Base-by-base conservation (phyloP, 2,888 invertebrate species). In the Geophilus truncorum region DNA sequence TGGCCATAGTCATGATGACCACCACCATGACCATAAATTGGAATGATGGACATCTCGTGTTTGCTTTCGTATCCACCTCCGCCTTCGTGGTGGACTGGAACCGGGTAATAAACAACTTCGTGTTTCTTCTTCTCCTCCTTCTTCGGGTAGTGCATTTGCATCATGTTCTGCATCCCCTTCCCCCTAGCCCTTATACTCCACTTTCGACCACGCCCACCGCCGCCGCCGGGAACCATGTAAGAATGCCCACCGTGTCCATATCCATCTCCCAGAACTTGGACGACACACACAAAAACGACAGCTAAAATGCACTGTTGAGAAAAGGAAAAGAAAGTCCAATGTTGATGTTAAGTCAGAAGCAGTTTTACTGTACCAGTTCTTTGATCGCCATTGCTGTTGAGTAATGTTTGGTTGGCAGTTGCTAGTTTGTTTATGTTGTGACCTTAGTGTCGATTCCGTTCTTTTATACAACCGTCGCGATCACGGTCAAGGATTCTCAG, bases 161-260 rank as follows among this genome's bases (percentile, higher is more conserved):
- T 76, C 30, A 34, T 76, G 30, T 76, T 76, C 28, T 76, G 76
- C 76, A 76, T 76, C 15, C 76, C 76, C 15, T 76, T 76, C 9
- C 76, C 76, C 5, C 76, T 34, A n/a, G 76, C 76, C n/a, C 76
- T 30, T n/a, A 76, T 76, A n/a, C 28, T 23, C 76, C 76, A 62
- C 18, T 62, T 62, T 21, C 57, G 15, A 10, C n/a, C n/a, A n/a
- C n/a, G n/a, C n/a, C 57, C 57, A 21, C 57, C 23, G 18, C 57
- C 57, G 10, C 23, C 23, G 23, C 57, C 21, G n/a, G 57, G 57
- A 10, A 62, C 57, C 57, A 62, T 62, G 57, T 62, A 62, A 5
- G 57, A 62, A 23, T 62, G 57, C n/a, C 57, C 57, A 23, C 57
- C 57, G 18, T 62, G 57, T 10, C 57, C 57, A 18, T 62, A 62